phyloP scores from a whole-genome alignment of 2,888 invertebrate genomes.

The Nemotelus pantherinus region DNA sequence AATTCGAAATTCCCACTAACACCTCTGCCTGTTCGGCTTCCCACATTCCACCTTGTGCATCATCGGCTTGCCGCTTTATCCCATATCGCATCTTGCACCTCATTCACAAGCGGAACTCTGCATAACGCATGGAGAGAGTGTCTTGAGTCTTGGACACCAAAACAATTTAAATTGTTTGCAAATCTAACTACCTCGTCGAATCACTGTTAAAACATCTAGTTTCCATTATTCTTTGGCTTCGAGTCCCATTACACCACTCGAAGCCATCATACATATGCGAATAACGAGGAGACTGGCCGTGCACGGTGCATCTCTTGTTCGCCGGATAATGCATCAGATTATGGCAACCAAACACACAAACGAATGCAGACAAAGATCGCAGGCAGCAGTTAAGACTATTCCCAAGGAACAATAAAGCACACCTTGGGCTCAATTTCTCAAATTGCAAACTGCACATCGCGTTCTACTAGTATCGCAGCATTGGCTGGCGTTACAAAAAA shows the following conservation, averaged over 20 bases:
- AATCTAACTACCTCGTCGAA: constrained; percentile 30
- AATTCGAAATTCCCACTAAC: no score
- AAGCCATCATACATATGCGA: neutral
- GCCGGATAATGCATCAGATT: constrained; percentile 28
- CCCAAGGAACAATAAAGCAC: constrained; percentile 38
- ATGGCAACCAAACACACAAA: constrained; percentile 28
- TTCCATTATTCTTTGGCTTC: neutral
- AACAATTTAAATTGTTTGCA: constrained; percentile 36
- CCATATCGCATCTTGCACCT: no score
- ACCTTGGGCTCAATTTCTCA: constrained; percentile 1
- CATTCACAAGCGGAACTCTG: no score
- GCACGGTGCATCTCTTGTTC: neutral
- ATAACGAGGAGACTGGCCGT: neutral
- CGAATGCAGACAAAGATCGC: neutral
- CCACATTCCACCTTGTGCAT: no score
- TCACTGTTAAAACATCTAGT: neutral
- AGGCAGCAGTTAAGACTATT: constrained; percentile 26
- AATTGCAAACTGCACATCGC: constrained; percentile 16
- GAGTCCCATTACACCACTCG: neutral
- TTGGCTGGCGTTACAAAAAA: no score
- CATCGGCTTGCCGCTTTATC: no score
- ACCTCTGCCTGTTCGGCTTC: no score
- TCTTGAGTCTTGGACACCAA: no score
- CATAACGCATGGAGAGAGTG: no score
- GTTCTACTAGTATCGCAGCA: neutral